Conservation (phyloP, 2,797 vertebrate genomes). For the Anas georgica region DNA sequence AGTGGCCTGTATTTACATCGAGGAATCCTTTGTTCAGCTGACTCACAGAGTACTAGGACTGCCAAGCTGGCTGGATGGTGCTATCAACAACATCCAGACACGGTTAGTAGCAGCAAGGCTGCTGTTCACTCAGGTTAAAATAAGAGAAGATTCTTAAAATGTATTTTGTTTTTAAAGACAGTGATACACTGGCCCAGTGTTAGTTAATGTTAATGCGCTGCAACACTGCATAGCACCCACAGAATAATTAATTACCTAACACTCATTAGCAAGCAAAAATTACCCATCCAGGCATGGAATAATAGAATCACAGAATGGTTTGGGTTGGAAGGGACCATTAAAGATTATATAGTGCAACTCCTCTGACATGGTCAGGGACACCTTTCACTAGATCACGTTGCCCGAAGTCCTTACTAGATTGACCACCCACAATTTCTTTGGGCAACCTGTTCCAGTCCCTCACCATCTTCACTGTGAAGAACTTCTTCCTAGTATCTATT, state of each 20-base stretch:
- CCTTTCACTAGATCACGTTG: background rate
- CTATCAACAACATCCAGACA: background rate
- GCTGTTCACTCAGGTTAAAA: background rate
- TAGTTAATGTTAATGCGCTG: background rate
- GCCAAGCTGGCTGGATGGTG: background rate
- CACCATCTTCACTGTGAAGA: background rate
- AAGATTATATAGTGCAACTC: background rate
- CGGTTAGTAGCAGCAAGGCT: background rate
- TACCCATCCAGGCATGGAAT: background rate
- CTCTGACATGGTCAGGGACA: background rate
- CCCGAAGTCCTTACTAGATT: background rate
- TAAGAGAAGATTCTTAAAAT: background rate
- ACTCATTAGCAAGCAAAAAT: background rate
- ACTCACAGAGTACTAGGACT: background rate
- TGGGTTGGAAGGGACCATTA: background rate
- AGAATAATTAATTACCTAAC: background rate
- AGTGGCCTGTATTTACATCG: background rate
- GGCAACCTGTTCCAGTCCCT: background rate
- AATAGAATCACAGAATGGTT: background rate
- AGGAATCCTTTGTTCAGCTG: constrained; percentile 15
- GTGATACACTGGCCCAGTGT: background rate
- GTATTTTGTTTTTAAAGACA: background rate
- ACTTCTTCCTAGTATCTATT: background rate
- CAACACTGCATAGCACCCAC: background rate
- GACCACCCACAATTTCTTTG: background rate